Percentiles rank a stretch among this genome's conserved stretches.
Conservation (phyloP, 2,113 vertebrate species). For the Carassius auratus region DNA sequence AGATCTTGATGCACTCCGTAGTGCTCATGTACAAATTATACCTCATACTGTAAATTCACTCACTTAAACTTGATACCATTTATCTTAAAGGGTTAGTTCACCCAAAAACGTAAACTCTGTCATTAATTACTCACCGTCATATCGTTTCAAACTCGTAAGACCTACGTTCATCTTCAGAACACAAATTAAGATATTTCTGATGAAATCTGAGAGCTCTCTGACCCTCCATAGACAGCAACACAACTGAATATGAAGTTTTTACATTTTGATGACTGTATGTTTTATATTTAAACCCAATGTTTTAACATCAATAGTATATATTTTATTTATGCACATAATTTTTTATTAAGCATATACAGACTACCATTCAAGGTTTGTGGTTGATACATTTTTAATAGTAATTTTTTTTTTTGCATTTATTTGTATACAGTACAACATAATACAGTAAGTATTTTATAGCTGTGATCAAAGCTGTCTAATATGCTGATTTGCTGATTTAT, state of each 20-base stretch:
- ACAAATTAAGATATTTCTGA: no score
- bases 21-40: not conserved
- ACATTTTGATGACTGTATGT: not conserved
- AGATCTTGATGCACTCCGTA: not conserved
- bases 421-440: not conserved
- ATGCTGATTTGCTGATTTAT: not conserved
- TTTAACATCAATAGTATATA: not conserved
- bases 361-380: no score
- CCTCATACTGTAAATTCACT: not conserved
- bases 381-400: no score
- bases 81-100: not conserved
- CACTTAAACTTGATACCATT: not conserved
- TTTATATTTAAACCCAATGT: not conserved
- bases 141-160: no score
- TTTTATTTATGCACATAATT: not conserved
- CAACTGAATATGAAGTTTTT: not conserved
- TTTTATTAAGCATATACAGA: not conserved
- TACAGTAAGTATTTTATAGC: not conserved
- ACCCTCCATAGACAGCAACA: no score
- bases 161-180: no score
- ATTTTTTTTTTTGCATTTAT: not conserved
- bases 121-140: no score
- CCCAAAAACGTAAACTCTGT: no score
- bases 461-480: no score
- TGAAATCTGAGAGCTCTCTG: no score